Evolutionary conservation across 2,113 vertebrate genomes (phyloP).

Genomic region (Perccottus glenii): DNA sequence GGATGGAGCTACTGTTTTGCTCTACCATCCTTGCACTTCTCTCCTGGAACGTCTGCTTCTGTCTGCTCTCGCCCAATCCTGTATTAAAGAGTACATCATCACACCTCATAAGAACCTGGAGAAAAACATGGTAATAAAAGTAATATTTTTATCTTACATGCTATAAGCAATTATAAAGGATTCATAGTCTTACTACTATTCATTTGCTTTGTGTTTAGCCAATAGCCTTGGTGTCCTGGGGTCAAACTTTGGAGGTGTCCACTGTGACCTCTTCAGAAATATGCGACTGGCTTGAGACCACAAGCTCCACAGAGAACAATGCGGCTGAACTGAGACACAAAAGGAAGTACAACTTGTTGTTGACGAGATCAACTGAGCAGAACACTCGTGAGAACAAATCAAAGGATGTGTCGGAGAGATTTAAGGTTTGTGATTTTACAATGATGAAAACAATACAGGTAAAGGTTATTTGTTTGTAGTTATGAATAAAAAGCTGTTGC

Average conservation of each 20-base stretch:
- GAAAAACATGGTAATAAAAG: slow-evolving; percentile 72
- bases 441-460: background rate
- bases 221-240: slow-evolving; percentile 81
- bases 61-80: slow-evolving; percentile 70
- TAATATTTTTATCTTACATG: too few relatives aligned
- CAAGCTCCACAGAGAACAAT: background rate
- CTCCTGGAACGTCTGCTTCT: slow-evolving; percentile 72
- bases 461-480: background rate
- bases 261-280: slow-evolving; percentile 65
- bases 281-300: slow-evolving; percentile 79
- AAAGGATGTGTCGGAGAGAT: too few relatives aligned
- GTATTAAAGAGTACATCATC: slow-evolving; percentile 71
- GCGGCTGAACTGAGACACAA: background rate
- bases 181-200: too few relatives aligned
- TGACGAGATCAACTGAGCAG: slow-evolving; percentile 48
- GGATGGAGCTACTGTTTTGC: slow-evolving; percentile 74
- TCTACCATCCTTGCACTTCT: slow-evolving; percentile 82
- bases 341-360: slow-evolving; percentile 73
- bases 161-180: too few relatives aligned
- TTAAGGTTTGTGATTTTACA: slow-evolving; percentile 30
- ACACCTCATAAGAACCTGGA: slow-evolving; percentile 74
- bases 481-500: background rate
- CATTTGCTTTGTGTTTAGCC: slow-evolving; percentile 74
- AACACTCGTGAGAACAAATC: slow-evolving; percentile 1
- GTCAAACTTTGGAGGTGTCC: slow-evolving; percentile 80